Conservation (phyloP, 2,888 invertebrate genomes). For the Beris chalybata region DNA sequence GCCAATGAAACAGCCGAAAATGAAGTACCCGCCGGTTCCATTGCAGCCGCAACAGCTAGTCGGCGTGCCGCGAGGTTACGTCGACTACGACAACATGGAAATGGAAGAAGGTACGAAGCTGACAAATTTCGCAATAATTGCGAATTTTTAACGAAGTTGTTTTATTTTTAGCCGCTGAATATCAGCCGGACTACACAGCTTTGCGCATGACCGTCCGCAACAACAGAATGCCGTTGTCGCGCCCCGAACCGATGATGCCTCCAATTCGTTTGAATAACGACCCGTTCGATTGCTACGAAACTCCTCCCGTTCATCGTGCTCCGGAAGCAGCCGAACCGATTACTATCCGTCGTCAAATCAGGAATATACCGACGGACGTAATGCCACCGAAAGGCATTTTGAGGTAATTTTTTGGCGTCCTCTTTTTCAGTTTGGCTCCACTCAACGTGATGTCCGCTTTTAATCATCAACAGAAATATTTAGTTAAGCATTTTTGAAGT, state of each 20-base stretch:
- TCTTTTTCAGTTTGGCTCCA: not conserved
- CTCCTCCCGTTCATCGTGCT: conserved; percentile 42
- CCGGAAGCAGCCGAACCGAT: conserved; percentile 30
- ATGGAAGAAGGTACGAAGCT: conserved; percentile 50
- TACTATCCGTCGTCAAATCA: conserved; percentile 46
- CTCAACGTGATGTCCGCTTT: not conserved
- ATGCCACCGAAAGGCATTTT: conserved; percentile 44
- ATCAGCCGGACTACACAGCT: conserved; percentile 44
- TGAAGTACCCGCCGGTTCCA: not conserved
- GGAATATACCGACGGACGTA: conserved; percentile 47
- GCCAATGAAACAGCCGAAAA: conserved; percentile 25
- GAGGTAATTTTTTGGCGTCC: conserved; percentile 23
- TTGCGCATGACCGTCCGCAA: conserved; percentile 50
- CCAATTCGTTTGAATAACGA: conserved; percentile 42
- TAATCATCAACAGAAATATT: not conserved
- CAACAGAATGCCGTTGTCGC: conserved; percentile 43
- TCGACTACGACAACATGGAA: conserved; percentile 55
- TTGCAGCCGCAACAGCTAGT: conserved; percentile 40
- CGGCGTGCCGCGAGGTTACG: conserved; percentile 50
- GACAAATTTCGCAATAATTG: not conserved
- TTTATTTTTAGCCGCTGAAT: conserved; percentile 37
- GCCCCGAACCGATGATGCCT: conserved; percentile 22
- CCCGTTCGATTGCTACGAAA: conserved; percentile 53
- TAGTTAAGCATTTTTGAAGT: no score
- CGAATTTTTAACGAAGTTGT: not conserved